These are phyloP conservation scores for Saccostrea glomerata DNA, from an alignment of 1,140 invertebrate species.

Conservation along the genomic window DNA sequence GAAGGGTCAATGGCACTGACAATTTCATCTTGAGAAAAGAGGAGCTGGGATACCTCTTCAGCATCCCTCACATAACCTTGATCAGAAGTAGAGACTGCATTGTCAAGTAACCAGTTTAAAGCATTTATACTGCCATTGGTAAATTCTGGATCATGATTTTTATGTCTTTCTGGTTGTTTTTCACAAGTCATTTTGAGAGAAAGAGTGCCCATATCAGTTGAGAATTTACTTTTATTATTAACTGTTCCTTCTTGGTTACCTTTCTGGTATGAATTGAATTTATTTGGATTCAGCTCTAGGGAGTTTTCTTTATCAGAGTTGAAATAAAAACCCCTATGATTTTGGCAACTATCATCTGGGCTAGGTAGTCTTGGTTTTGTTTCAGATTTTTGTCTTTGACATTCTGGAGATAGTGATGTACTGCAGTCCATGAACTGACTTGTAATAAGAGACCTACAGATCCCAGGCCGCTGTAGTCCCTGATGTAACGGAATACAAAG, in stretches of 20 bases:
- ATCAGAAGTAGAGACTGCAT: too few species aligned
- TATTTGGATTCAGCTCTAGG: neutral
- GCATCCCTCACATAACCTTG: neutral
- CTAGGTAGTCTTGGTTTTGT: neutral
- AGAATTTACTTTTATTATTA: neutral
- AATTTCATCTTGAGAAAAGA: constrained; percentile 20
- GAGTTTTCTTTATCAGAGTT: neutral
- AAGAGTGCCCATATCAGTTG: neutral
- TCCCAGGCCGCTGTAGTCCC: neutral
- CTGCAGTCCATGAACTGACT: neutral
- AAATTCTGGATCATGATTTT: neutral
- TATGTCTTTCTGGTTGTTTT: neutral
- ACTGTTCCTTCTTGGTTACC: neutral
- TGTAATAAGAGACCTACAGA: neutral
- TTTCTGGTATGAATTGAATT: neutral
- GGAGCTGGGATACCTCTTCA: neutral
- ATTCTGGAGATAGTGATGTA: neutral
- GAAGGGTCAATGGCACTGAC: neutral
- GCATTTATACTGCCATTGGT: neutral
- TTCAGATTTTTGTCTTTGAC: neutral
- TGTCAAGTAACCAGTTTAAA: neutral
- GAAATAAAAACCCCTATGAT: neutral
- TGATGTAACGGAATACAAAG: neutral
- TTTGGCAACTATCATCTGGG: neutral
- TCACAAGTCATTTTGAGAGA: neutral